Evolutionary conservation across 2,888 invertebrate genomes (phyloP), one percentile per base, ranked within the genome.

Genomic region (Ophion slaviceki): DNA sequence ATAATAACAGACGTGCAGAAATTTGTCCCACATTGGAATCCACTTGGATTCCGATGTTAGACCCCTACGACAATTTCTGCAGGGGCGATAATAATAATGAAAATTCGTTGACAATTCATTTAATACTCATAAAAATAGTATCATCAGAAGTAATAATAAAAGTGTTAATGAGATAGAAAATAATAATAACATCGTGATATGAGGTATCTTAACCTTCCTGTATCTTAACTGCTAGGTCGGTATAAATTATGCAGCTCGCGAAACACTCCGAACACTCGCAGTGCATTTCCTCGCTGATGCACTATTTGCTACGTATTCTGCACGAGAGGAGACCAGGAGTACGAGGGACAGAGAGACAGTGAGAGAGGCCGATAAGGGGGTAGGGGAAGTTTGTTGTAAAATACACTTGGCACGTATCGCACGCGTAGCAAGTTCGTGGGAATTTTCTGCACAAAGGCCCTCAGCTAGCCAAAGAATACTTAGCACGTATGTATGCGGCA

Each of bases 181-280:
- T 10, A 32, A 66, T 53, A 32, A 64, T 32, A 47, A 75, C 28
- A 47, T 28, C 14, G 11, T 24, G 53, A 61, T 79, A 71, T 76
- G 36, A 71, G 57, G 61, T 24, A 75, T 75, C 24, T 62, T 28
- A 45, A 47, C 40, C 72, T 47, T 64, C 47, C 64, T 64, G n/a
- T 82, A 74, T 62, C 83, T 90, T 11, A 53, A 53, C 14, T 3
- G 53, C 17, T 53, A 53, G 90, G 89, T 90, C 88, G 89, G 88
- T 85, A 90, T 91, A 90, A 91, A 90, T 91, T 90, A 91, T 90
- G 88, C 90, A 83, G 77, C 82, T 81, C 81, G 82, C 78, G 84
- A 84, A 83, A 83, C 57, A 68, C 80, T 68, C 68, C 64, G 66
- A 53, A 80, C 40, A 80, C 77, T 79, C 75, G 67, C 14, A 28